Evolutionary conservation across 1,140 invertebrate species (phyloP).

Genomic region (Euschistus heros): DNA sequence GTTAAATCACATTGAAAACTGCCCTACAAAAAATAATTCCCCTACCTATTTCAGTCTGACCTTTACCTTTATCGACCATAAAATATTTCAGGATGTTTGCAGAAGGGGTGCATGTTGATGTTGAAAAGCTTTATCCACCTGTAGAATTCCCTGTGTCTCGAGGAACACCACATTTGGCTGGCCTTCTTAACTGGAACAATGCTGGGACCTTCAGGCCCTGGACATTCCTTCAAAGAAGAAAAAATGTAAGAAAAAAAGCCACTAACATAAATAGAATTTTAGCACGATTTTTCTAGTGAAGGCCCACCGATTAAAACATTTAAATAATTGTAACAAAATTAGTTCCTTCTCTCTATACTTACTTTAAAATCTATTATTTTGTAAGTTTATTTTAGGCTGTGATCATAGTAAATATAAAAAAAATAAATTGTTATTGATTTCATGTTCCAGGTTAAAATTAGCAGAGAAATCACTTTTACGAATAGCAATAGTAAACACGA

Average conservation of each 20-base stretch:
- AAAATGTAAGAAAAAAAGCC: not conserved
- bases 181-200: conserved; percentile 62
- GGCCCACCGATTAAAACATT: too few species aligned
- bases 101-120: conserved; percentile 48
- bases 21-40: too few species aligned
- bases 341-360: too few species aligned
- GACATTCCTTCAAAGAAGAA: not conserved
- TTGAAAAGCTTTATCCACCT: conserved; percentile 47
- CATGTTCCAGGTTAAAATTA: not conserved
- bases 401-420: too few species aligned
- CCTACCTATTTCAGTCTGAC: too few species aligned
- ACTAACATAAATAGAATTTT: not conserved
- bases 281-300: not conserved
- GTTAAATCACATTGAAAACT: too few species aligned
- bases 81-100: conserved; percentile 49
- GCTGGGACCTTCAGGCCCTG: conserved; percentile 32
- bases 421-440: not conserved
- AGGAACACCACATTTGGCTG: conserved; percentile 58
- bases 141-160: conserved; percentile 58
- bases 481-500: not conserved
- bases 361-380: not conserved
- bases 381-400: too few species aligned
- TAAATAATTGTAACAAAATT: too few species aligned
- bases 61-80: not conserved
- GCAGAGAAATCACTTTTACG: not conserved